These are phyloP conservation scores for Heterodera schachtii DNA, from an alignment of 1,140 invertebrate genomes.

Conservation along the genomic window DNA sequence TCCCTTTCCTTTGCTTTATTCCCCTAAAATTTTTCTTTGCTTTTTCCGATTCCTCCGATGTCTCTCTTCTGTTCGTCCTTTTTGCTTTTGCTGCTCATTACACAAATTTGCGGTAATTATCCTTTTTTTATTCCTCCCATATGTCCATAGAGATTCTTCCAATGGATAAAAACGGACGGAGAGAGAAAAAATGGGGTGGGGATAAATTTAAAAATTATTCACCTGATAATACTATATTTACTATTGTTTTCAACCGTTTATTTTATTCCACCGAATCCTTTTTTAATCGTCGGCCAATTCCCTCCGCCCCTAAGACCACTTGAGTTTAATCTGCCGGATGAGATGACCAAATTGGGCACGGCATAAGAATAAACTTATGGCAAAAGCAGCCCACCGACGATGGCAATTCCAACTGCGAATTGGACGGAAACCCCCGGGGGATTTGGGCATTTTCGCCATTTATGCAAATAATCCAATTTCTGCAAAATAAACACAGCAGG, in stretches of 20 bases:
- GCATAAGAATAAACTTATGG: not conserved
- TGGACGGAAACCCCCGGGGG: not conserved
- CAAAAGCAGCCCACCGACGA: not conserved
- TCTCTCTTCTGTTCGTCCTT: not conserved
- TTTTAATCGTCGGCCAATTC: not conserved
- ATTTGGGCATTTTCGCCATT: not conserved
- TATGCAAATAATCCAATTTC: conserved; percentile 38
- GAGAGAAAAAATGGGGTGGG: too few relatives aligned
- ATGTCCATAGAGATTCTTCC: not conserved
- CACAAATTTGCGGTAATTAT: conserved; percentile 11
- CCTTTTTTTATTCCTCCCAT: not conserved
- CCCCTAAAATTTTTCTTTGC: not conserved
- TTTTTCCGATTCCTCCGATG: not conserved
- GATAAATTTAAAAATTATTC: too few relatives aligned
- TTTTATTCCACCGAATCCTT: not conserved
- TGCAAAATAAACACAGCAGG: conserved; percentile 7
- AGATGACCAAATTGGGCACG: not conserved
- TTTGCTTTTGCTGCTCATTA: not conserved
- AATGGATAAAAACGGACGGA: not conserved
- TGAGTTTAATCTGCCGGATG: conserved; percentile 19
- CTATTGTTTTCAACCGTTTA: not conserved
- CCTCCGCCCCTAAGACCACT: not conserved
- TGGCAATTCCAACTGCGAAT: not conserved
- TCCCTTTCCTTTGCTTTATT: not conserved
- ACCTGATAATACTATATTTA: not conserved